These are phyloP conservation scores for Drosophila colorata DNA, from an alignment of 2,888 invertebrate genomes.

Conservation along the genomic window DNA sequence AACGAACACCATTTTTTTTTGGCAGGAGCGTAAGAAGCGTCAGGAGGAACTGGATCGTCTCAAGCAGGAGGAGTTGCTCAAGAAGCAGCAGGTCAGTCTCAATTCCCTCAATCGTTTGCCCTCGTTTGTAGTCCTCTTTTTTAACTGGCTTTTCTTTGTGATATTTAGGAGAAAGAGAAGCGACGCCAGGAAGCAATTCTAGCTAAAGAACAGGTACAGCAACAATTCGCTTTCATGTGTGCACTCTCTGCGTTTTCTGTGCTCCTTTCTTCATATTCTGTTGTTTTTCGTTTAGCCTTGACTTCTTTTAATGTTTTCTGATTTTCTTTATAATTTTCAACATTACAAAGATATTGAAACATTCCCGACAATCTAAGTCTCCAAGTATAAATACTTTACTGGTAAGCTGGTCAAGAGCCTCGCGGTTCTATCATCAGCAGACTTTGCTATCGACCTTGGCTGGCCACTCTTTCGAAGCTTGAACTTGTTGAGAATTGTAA, in stretches of 20 bases:
- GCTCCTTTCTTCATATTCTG: not conserved
- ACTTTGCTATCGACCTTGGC: too few species aligned
- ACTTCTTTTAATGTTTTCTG: not conserved
- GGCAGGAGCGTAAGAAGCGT: constrained; percentile 93
- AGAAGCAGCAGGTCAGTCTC: constrained; percentile 92
- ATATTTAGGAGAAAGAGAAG: constrained; percentile 93
- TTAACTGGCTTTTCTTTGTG: constrained; percentile 79
- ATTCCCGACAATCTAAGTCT: not conserved
- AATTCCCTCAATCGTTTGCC: not conserved
- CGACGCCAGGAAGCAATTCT: constrained; percentile 95
- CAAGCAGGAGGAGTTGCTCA: constrained; percentile 92
- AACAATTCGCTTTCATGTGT: constrained; percentile 1
- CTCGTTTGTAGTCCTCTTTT: constrained; percentile 33
- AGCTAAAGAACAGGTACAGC: constrained; percentile 95
- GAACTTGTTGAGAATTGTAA: too few species aligned
- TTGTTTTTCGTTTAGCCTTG: not conserved
- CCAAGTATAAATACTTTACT: not conserved
- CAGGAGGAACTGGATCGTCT: constrained; percentile 94
- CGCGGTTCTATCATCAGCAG: too few species aligned
- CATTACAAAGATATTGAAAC: not conserved
- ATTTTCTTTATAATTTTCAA: not conserved
- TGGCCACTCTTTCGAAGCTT: too few species aligned
- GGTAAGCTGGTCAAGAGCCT: too few species aligned
- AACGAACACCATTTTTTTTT: constrained; percentile 30
- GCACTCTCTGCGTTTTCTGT: constrained; percentile 3